phyloP scores from a whole-genome alignment of 2,113 vertebrate species.

The Grus americana region DNA sequence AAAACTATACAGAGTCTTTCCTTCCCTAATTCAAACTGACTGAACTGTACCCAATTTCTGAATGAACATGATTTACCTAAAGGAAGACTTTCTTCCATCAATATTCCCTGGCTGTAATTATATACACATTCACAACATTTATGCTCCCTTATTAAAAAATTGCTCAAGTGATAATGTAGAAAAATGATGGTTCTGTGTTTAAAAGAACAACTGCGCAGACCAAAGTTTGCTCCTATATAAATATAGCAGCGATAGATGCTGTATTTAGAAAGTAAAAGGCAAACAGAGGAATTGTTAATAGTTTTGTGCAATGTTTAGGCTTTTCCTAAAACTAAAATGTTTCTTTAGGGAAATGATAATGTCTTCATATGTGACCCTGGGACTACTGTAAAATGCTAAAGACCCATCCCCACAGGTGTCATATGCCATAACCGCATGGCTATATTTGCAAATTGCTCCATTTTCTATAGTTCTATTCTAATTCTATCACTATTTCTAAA shows the following conservation, averaged over 20 bases:
- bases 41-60: neutral
- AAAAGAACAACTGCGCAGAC: neutral
- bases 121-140: neutral
- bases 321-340: neutral
- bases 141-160: neutral
- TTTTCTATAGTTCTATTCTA: neutral
- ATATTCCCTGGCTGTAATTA: neutral
- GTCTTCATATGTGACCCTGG: neutral
- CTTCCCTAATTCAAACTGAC: neutral
- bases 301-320: neutral
- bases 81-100: neutral
- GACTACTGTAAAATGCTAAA: neutral
- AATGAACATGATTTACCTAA: neutral
- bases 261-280: neutral
- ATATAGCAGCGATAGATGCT: neutral
- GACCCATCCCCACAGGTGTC: neutral
- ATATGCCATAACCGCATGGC: neutral
- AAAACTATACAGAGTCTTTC: neutral
- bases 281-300: neutral
- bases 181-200: neutral
- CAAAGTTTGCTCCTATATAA: neutral
- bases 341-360: neutral
- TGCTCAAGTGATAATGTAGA: neutral
- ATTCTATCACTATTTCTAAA: neutral
- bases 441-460: neutral